Percentiles rank a stretch among this genome's conserved stretches.
Evolutionary conservation across 2,888 invertebrate species (phyloP).

Genomic region (Nezara viridula): DNA sequence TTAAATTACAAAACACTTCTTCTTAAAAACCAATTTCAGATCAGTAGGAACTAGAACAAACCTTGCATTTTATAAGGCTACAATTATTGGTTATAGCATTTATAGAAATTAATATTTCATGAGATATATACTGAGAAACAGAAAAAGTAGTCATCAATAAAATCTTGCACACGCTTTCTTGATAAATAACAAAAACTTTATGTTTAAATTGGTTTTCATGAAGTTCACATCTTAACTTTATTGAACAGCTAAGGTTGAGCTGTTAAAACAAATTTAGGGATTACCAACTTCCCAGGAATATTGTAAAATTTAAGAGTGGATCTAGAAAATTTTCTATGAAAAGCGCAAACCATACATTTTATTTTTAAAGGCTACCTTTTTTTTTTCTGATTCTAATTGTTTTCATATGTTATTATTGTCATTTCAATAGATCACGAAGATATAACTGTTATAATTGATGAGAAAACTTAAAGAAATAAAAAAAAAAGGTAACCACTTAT

Average conservation of each 20-base stretch:
- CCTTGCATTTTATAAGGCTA: background rate
- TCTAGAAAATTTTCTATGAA: too few relatives aligned
- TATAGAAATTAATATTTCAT: background rate
- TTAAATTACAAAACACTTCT: background rate
- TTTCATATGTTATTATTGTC: too few relatives aligned
- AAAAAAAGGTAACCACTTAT: background rate
- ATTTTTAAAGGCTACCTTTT: too few relatives aligned
- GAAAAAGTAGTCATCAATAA: background rate
- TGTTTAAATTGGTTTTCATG: too few relatives aligned
- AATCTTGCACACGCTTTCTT: background rate
- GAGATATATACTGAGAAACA: background rate
- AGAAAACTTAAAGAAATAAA: background rate
- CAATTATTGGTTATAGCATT: background rate
- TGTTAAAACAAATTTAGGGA: background rate
- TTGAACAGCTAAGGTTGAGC: too few relatives aligned
- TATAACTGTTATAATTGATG: too few relatives aligned
- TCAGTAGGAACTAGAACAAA: constrained; percentile 8
- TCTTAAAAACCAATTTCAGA: background rate
- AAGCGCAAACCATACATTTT: too few relatives aligned
- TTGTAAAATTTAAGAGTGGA: background rate
- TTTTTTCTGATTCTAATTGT: too few relatives aligned
- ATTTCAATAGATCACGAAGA: too few relatives aligned
- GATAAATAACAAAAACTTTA: too few relatives aligned
- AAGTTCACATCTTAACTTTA: too few relatives aligned
- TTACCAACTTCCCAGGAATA: background rate